Conservation (phyloP, 2,797 vertebrate species). For the Liparis tanakae region DNA sequence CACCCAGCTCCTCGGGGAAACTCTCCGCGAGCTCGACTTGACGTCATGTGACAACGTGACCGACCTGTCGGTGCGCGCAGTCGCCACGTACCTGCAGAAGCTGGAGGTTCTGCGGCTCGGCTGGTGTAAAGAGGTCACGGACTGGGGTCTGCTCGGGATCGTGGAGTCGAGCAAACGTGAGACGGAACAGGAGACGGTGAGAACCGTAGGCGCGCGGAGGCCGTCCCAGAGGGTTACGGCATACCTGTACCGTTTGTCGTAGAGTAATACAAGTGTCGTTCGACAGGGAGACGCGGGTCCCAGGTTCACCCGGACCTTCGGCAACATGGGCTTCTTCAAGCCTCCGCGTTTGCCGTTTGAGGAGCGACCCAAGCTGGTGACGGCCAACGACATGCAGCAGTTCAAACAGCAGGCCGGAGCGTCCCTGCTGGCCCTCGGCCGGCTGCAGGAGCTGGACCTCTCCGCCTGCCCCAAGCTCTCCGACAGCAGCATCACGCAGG, state of each 20-base stretch:
- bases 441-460: conserved; percentile 86
- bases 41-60: conserved; percentile 85
- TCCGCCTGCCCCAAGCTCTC: conserved; percentile 87
- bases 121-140: conserved; percentile 86
- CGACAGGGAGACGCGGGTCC: conserved; percentile 76
- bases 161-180: conserved; percentile 69
- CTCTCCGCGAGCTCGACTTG: conserved; percentile 84
- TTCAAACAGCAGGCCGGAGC: conserved; percentile 69
- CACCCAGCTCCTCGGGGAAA: conserved; percentile 71
- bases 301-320: conserved; percentile 84
- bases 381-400: conserved; percentile 65
- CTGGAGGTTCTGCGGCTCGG: conserved; percentile 82
- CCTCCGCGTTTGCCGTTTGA: conserved; percentile 79
- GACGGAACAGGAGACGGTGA: conserved; percentile 66
- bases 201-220: conserved; percentile 1
- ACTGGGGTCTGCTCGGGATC: conserved; percentile 88
- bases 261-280: background rate
- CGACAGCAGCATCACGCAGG: conserved; percentile 87
- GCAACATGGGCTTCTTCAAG: conserved; percentile 87
- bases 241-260: background rate
- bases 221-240: background rate
- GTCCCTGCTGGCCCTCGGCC: conserved; percentile 78
- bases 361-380: conserved; percentile 74
- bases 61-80: conserved; percentile 80
- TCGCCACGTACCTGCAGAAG: conserved; percentile 76